Evolutionary conservation across 2,888 invertebrate genomes (phyloP), one percentile per base, ranked within the genome.

Genomic region (Phaonia tiefii): DNA sequence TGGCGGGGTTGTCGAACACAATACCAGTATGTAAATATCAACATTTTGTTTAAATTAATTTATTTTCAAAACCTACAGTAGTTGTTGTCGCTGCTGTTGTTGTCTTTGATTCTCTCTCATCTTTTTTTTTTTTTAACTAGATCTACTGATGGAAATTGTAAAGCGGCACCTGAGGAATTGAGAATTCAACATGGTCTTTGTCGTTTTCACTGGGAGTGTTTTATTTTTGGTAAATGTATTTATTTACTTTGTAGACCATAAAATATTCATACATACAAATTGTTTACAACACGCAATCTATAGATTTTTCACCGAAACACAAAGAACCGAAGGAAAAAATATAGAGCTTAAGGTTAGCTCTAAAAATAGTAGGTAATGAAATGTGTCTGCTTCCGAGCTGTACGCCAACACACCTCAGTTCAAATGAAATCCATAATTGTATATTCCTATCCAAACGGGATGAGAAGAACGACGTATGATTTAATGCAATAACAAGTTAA

Each of bases 41-140:
- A 22, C 49, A 66, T 71, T 76, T 71, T 71, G 56, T 71, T 46
- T 7, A 76, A 76, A 76, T 71, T 76, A 76, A 76, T 76, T 71
- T 66, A 71, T 66, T 71, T 76, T 66, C 46, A 37, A 71, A 66
- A 71, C 25, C 22, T 22, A 54, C 56, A 54, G 65, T 67, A 75
- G 75, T 69, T 65, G 65, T 17, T 31, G n/a, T n/a, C n/a, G n/a
- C 20, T 51, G 22, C 25, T 13, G 2, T 13, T 20, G 8, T 1
- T 22, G 22, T 54, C 22, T 22, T 3, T 25, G 1, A 20, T 60
- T 25, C 10, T 39, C 0, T 20, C 42, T 26, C 0, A 22, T 63
- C n/a, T 2, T 20, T 42, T n/a, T n/a, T n/a, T n/a, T n/a, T n/a
- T n/a, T n/a, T n/a, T n/a, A n/a, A n/a, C n/a, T n/a, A n/a, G n/a